Evolutionary conservation across 2,888 invertebrate species (phyloP), one percentile per base, ranked within the genome.

Genomic region (Leptinotarsa rubiginosa): DNA sequence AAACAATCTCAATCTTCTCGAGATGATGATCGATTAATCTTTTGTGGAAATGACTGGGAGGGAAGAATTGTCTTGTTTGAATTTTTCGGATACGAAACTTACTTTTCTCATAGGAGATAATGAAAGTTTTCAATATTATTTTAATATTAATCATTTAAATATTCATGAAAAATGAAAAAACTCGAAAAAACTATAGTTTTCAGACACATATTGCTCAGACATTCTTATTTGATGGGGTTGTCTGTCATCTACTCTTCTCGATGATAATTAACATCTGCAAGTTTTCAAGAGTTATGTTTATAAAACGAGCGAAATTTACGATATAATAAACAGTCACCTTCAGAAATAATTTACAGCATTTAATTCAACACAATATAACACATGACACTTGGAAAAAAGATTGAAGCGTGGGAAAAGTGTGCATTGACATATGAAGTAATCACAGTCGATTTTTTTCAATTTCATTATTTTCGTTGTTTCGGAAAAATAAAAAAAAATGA

Each of bases 1-100:
- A 62, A 62, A 62, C 62, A 62, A 62, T 62, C 15, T n/a, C 2
- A 62, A n/a, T 56, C 22, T 56, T 56, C 62, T 62, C 41, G 41
- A 62, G 41, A 41, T 41, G n/a, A n/a, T n/a, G 62, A 62, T 62
- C 31, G 18, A 62, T 62, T 62, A 62, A 62, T 62, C n/a, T 62
- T 62, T 62, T 62, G 5, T n/a, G 62, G 62, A n/a, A 31, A 41
- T 31, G 13, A 31, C 31, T 62, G 1, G 13, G 16, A 59, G 10
- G 59, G 16, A 13, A 13, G 16, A 15, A 25, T 4, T 5, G 20
- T 54, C 25, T 22, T 31, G 31, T 31, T 62, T 25, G 31, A 25
- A 62, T 50, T 41, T 10, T 41, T 10, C 10, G 2, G 10, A 41
- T 10, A 41, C 2, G 41, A 41, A 41, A 41, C 41, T 41, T 41